phyloP scores from a whole-genome alignment of 2,113 vertebrate genomes.

The Equus quagga region DNA sequence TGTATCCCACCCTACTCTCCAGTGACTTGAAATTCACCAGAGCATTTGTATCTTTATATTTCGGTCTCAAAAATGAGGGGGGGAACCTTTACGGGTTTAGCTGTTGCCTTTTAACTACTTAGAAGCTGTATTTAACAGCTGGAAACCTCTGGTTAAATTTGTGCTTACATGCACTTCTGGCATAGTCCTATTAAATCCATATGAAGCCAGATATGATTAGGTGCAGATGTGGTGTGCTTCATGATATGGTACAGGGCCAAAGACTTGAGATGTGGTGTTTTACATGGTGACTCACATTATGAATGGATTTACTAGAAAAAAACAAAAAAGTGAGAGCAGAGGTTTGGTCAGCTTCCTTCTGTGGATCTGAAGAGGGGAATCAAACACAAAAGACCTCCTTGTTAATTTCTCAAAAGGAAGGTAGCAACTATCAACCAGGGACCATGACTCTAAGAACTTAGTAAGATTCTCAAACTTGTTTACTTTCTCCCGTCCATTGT shows the following conservation, averaged over 20 bases:
- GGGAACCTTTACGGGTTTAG: constrained; percentile 84
- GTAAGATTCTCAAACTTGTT: background rate
- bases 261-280: constrained; percentile 89
- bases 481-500: background rate
- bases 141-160: constrained; percentile 88
- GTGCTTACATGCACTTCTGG: constrained; percentile 88
- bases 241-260: constrained; percentile 85
- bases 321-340: background rate
- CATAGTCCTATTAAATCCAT: constrained; percentile 90
- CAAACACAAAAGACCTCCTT: background rate
- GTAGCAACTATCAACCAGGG: background rate
- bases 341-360: background rate
- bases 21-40: constrained; percentile 79
- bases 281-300: constrained; percentile 89
- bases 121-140: constrained; percentile 89
- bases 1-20: constrained; percentile 74
- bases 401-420: background rate
- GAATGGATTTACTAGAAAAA: constrained; percentile 90
- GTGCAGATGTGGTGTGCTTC: constrained; percentile 90
- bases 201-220: constrained; percentile 90
- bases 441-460: background rate
- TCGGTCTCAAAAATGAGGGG: constrained; percentile 82
- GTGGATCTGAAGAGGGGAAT: background rate
- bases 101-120: constrained; percentile 89
- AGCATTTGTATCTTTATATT: constrained; percentile 84